phyloP scores from a whole-genome alignment of 2,888 invertebrate genomes.

The Ommatoiulus sabulosus region DNA sequence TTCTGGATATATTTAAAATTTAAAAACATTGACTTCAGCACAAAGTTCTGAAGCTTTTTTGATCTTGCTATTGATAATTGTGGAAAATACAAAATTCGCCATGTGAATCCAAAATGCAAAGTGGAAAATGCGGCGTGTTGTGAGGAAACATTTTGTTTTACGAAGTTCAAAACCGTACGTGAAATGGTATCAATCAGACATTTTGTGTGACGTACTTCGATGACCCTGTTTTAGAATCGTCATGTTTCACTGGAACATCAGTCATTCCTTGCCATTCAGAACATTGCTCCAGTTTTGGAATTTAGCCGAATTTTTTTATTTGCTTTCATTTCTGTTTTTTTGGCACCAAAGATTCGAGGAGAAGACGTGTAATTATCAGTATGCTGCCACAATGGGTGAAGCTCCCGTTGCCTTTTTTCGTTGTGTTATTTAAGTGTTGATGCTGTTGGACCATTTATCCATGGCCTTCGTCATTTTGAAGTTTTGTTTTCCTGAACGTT shows the following conservation, averaged over 20 bases:
- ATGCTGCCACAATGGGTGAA: neutral
- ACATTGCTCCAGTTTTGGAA: neutral
- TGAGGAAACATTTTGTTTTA: too few species aligned
- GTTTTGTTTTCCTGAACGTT: neutral
- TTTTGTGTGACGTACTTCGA: too few species aligned
- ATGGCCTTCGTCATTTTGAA: neutral
- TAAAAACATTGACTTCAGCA: too few species aligned
- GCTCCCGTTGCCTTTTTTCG: neutral
- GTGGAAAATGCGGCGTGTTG: too few species aligned
- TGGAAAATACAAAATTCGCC: too few species aligned
- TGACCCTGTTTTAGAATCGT: too few species aligned
- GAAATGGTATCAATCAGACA: too few species aligned
- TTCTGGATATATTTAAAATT: too few species aligned
- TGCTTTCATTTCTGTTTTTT: neutral
- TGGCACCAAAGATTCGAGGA: slow-evolving; percentile 17
- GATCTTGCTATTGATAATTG: too few species aligned
- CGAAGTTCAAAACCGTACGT: too few species aligned
- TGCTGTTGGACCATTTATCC: neutral
- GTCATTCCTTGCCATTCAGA: neutral
- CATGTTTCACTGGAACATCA: neutral
- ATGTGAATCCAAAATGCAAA: too few species aligned
- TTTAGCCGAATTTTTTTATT: neutral
- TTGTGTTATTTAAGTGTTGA: slow-evolving; percentile 10
- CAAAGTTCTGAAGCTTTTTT: too few species aligned
- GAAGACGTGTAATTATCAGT: neutral